Percentiles rank a stretch among this genome's conserved stretches.
Conservation (phyloP, 2,888 invertebrate genomes). For the Dendrolimus pini region DNA sequence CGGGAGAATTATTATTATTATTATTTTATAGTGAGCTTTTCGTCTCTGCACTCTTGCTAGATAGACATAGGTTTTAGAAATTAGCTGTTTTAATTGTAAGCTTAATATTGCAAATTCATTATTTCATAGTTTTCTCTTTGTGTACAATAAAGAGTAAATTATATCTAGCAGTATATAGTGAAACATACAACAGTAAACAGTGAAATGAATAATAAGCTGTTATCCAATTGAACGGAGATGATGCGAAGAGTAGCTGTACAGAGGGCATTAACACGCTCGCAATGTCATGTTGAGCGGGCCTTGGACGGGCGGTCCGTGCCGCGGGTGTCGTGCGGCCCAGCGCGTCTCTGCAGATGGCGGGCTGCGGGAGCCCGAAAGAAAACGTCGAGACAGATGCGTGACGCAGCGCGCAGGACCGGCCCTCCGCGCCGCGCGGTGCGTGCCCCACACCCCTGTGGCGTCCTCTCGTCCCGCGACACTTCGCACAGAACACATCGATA, state of each 20-base stretch:
- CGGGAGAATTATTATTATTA: too few species aligned
- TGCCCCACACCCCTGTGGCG: constrained; percentile 33
- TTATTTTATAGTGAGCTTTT: too few species aligned
- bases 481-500: constrained; percentile 69
- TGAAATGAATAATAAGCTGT: background rate
- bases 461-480: constrained; percentile 25
- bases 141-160: too few species aligned
- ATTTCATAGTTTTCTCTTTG: too few species aligned
- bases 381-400: constrained; percentile 68
- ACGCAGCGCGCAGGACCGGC: constrained; percentile 72
- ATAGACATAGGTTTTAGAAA: too few species aligned
- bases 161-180: too few species aligned
- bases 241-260: constrained; percentile 20
- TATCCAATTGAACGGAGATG: constrained; percentile 2
- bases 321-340: constrained; percentile 19
- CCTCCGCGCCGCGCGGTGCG: constrained; percentile 50
- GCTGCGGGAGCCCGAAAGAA: constrained; percentile 63
- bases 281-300: constrained; percentile 27
- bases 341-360: constrained; percentile 63
- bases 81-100: too few species aligned
- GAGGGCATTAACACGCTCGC: constrained; percentile 43
- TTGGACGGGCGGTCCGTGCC: constrained; percentile 22
- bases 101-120: too few species aligned
- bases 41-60: too few species aligned
- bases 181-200: too few species aligned